These are phyloP conservation scores for Oxyteleia sp. DNA, from an alignment of 2,888 invertebrate species.

Conservation along the genomic window DNA sequence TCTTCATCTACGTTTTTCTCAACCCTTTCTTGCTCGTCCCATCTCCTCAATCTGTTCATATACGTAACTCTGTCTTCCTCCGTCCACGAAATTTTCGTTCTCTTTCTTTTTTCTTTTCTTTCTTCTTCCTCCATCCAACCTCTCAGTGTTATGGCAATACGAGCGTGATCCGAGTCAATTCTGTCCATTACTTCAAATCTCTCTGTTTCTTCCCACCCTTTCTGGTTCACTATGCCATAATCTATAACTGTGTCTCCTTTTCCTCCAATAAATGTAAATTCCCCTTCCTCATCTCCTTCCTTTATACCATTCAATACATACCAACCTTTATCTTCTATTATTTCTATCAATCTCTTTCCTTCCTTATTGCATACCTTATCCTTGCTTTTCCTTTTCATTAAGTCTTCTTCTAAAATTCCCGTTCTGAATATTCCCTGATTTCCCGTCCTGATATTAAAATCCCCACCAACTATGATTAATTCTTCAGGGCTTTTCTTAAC, in stretches of 20 bases:
- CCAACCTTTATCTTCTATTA: background rate
- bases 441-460: constrained; percentile 15
- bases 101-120: constrained; percentile 5
- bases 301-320: background rate
- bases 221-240: constrained; percentile 2
- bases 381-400: constrained; percentile 20
- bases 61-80: constrained; percentile 22
- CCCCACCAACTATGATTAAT: constrained; percentile 10
- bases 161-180: constrained; percentile 33
- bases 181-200: constrained; percentile 11
- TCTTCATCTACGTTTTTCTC: constrained; percentile 6
- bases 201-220: constrained; percentile 25
- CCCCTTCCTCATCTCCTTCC: constrained; percentile 1
- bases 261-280: constrained; percentile 1
- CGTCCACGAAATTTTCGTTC: constrained; percentile 9
- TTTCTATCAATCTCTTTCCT: constrained; percentile 1
- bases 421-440: background rate
- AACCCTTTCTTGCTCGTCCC: background rate
- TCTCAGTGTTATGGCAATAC: constrained; percentile 4
- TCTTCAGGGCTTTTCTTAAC: background rate
- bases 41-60: constrained; percentile 2
- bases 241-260: background rate
- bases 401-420: background rate
- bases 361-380: constrained; percentile 6
- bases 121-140: background rate